Evolutionary conservation across 2,113 vertebrate genomes (phyloP).

Genomic region (Campylomormyrus tamandua): DNA sequence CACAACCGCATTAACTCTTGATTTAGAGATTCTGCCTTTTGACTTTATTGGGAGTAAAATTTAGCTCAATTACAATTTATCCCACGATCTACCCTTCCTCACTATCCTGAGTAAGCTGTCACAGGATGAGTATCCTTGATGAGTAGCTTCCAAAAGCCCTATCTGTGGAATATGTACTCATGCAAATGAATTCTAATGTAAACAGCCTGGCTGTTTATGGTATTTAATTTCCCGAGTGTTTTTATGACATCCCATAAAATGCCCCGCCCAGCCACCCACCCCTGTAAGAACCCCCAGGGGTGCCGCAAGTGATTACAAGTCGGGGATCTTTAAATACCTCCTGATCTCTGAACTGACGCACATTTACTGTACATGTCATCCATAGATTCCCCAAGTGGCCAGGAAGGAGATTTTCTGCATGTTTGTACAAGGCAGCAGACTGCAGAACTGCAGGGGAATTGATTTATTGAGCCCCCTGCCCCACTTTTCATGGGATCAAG

Average conservation of each 20-base stretch:
- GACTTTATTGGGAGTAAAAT: background rate
- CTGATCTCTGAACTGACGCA: background rate
- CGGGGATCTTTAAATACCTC: background rate
- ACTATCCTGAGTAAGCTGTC: background rate
- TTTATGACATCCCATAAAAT: background rate
- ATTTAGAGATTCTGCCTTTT: background rate
- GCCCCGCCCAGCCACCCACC: background rate
- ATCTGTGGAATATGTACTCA: background rate
- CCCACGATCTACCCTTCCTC: background rate
- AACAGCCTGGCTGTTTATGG: background rate
- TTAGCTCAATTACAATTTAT: background rate
- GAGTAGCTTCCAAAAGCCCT: background rate
- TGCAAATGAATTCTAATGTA: background rate
- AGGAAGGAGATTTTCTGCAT: constrained; percentile 27
- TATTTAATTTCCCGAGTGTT: background rate
- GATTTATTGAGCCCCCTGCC: constrained; percentile 26
- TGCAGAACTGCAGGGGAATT: background rate
- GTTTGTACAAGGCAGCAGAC: constrained; percentile 31
- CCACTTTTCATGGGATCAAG: background rate
- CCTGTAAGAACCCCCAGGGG: background rate
- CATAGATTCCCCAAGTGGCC: constrained; percentile 25
- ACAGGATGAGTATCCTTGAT: background rate
- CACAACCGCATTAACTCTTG: background rate
- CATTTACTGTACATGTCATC: background rate
- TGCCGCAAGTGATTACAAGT: background rate